Evolutionary conservation across 2,888 invertebrate genomes (phyloP).

Genomic region (Torymus texanus): DNA sequence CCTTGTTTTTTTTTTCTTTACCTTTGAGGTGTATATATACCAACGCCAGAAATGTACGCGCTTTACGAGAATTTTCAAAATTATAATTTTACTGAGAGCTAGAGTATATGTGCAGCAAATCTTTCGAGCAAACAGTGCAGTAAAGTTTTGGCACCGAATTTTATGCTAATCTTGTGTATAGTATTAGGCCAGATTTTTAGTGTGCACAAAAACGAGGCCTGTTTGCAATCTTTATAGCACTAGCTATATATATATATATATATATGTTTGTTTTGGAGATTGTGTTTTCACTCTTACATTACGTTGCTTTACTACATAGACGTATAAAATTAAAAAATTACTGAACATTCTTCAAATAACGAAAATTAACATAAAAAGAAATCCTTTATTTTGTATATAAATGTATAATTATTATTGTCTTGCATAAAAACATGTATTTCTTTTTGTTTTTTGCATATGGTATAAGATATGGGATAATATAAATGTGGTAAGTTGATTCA

Average conservation of each 20-base stretch:
- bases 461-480: constrained; percentile 39
- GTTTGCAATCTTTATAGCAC: background rate
- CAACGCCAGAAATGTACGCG: background rate
- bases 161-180: constrained; percentile 3
- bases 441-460: constrained; percentile 26
- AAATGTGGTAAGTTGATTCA: constrained; percentile 39
- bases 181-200: background rate
- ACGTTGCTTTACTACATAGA: constrained; percentile 1
- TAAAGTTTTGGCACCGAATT: constrained; percentile 22
- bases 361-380: no score
- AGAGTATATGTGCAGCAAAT: background rate
- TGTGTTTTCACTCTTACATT: background rate
- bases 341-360: background rate
- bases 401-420: constrained; percentile 1
- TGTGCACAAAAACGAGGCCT: background rate
- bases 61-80: background rate
- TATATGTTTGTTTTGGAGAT: no score
- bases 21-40: no score
- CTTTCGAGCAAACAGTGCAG: background rate
- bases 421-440: background rate
- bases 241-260: no score
- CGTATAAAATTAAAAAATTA: background rate
- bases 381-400: no score
- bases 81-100: background rate
- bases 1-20: no score